phyloP scores from a whole-genome alignment of 1,140 invertebrate genomes.

The Aporrectodea caliginosa region DNA sequence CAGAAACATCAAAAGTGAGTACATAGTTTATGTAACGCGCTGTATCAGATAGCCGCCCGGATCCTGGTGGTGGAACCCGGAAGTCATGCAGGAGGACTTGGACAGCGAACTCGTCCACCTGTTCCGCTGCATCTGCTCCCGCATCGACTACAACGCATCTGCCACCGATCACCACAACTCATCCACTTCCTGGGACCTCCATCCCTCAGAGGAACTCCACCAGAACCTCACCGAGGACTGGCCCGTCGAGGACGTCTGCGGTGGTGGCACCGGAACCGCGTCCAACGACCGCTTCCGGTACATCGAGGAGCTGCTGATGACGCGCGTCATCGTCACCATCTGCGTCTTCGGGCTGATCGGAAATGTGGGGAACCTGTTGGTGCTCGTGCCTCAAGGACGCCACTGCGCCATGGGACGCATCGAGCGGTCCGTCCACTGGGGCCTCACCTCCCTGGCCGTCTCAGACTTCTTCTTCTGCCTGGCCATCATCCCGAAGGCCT shows the following conservation, averaged over 20 bases:
- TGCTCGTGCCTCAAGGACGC: slow-evolving; percentile 13
- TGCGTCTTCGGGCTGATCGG: slow-evolving; percentile 10
- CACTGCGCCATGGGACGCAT: slow-evolving; percentile 16
- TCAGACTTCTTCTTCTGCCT: slow-evolving; percentile 21
- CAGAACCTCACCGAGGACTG: neutral
- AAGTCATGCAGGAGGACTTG: too few relatives aligned
- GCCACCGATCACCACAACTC: neutral
- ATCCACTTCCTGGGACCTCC: too few relatives aligned
- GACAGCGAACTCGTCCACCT: neutral
- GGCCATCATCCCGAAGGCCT: slow-evolving; percentile 11
- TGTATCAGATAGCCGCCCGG: too few relatives aligned
- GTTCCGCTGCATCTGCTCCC: neutral
- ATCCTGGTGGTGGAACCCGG: too few relatives aligned
- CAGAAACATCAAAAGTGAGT: too few relatives aligned
- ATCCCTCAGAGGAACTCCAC: neutral
- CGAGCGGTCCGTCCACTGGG: slow-evolving; percentile 21
- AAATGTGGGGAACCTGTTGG: slow-evolving; percentile 18
- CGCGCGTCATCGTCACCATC: slow-evolving; percentile 10
- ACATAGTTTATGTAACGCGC: too few relatives aligned
- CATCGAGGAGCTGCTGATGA: neutral
- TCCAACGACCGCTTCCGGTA: neutral
- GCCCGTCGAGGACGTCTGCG: neutral
- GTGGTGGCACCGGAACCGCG: too few relatives aligned
- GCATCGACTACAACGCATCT: neutral
- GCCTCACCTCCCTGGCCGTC: neutral